Evolutionary conservation across 2,888 invertebrate genomes (phyloP).

Genomic region (Cryptophagus acutangulus): DNA sequence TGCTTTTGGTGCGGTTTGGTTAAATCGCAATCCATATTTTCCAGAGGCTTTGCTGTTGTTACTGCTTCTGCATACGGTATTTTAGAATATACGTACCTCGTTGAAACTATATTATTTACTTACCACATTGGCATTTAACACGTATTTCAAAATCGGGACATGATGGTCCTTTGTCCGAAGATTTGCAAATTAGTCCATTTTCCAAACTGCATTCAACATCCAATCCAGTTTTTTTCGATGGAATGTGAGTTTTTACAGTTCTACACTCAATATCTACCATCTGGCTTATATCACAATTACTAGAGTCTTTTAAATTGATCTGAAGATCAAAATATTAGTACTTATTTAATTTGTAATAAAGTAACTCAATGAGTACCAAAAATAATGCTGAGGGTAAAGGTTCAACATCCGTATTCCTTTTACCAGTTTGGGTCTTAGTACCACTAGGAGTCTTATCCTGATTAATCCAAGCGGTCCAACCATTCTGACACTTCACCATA

Average conservation of each 20-base stretch:
- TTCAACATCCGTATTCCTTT: constrained; percentile 53
- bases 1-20: constrained; percentile 56
- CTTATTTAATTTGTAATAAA: background rate
- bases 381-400: constrained; percentile 56
- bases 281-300: constrained; percentile 50
- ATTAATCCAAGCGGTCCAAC: constrained; percentile 80
- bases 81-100: background rate
- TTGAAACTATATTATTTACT: constrained; percentile 17
- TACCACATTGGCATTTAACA: constrained; percentile 63
- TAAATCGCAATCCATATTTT: constrained; percentile 43
- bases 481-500: constrained; percentile 55
- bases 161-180: constrained; percentile 33
- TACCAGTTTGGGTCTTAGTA: constrained; percentile 31
- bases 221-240: constrained; percentile 65
- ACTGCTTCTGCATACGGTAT: constrained; percentile 7
- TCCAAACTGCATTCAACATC: constrained; percentile 73
- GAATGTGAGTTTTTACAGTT: constrained; percentile 58
- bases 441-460: constrained; percentile 46
- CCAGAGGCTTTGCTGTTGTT: constrained; percentile 14
- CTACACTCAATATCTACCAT: constrained; percentile 75
- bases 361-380: constrained; percentile 41
- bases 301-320: constrained; percentile 50
- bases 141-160: constrained; percentile 83
- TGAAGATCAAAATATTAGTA: constrained; percentile 14
- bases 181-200: constrained; percentile 64